Evolutionary conservation across 2,888 invertebrate genomes (phyloP), one percentile per base, ranked within the genome.

Genomic region (Hydrotaea diabolus): DNA sequence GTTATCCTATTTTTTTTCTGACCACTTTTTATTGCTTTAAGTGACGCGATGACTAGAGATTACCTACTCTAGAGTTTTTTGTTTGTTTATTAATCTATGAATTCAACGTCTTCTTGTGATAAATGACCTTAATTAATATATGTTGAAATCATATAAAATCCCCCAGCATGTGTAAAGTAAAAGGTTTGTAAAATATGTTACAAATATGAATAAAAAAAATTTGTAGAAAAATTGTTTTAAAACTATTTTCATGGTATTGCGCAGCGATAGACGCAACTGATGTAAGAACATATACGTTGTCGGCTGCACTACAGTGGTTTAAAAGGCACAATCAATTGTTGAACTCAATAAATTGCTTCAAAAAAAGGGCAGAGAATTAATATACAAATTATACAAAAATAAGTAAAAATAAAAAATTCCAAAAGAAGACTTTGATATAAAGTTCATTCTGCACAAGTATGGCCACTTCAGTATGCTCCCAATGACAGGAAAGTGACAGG

Each of bases 11-110:
- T 5, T 49, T 31, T n/a, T 64, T 43, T 23, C 17, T 39, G 15
- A 15, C 15, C 21, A 13, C 31, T 62, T 78, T 62, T 64, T 31
- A 31, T 31, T 26, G 26, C 31, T 62, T 8, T 79, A 76, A 82
- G 81, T 39, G 62, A 82, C 74, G 76, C 71, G 31, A 31, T 7
- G 31, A 74, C 79, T 80, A 46, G 79, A 77, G 82, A 80, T 64
- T 73, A 79, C 71, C 46, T 81, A 66, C 59, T 73, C 72, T 74
- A 81, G 72, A 78, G 13, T 39, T 4, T 69, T 21, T 69, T 21
- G 15, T 69, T 75, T 81, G 75, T 85, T 79, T 76, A 81, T 76
- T 64, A 36, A 36, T 64, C n/a, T 64, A 64, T 21, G 39, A 39
- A 43, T 23, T 69, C 46, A 69, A 23, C 46, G 43, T 69, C 69